Conservation (phyloP, 1,140 invertebrate genomes). For the Diuraphis noxia region DNA sequence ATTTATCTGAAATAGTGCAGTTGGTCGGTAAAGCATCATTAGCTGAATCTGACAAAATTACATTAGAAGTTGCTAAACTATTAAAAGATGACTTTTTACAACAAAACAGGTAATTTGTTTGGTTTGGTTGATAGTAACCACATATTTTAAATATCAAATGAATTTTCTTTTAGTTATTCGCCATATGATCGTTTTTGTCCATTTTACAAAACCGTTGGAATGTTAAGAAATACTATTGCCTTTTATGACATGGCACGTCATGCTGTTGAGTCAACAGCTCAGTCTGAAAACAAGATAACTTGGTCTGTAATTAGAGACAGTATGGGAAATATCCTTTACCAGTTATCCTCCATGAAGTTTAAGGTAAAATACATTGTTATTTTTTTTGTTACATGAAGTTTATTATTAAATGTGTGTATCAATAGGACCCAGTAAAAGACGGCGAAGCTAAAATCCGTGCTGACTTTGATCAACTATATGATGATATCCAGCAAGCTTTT, state of each 20-base stretch:
- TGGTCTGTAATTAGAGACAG: slow-evolving; percentile 97
- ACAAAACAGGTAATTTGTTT: slow-evolving; percentile 79
- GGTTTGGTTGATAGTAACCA: neutral
- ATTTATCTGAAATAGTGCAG: slow-evolving; percentile 99
- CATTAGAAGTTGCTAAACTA: slow-evolving; percentile 96
- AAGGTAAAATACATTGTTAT: slow-evolving; percentile 70
- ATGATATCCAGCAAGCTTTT: slow-evolving; percentile 95
- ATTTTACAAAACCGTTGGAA: slow-evolving; percentile 99
- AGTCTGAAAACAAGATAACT: slow-evolving; percentile 99
- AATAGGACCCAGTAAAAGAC: slow-evolving; percentile 94
- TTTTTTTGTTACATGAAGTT: neutral
- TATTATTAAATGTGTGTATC: slow-evolving; percentile 56
- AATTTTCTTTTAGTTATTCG: slow-evolving; percentile 74
- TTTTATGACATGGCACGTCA: slow-evolving; percentile 98
- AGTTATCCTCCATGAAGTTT: slow-evolving; percentile 99
- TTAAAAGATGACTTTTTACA: slow-evolving; percentile 99
- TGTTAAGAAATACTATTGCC: slow-evolving; percentile 97
- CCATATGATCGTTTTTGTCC: slow-evolving; percentile 98
- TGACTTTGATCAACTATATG: slow-evolving; percentile 93
- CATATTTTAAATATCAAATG: too few species aligned
- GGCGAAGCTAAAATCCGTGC: slow-evolving; percentile 96
- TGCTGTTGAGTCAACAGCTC: slow-evolving; percentile 95
- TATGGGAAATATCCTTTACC: slow-evolving; percentile 95
- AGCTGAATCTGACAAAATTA: slow-evolving; percentile 99
- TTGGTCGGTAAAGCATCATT: slow-evolving; percentile 98